A percentile compares a stretch with the other conserved stretches of the same genome.
Conservation (phyloP, 2,888 invertebrate genomes). For the Scaeva pyrastri region DNA sequence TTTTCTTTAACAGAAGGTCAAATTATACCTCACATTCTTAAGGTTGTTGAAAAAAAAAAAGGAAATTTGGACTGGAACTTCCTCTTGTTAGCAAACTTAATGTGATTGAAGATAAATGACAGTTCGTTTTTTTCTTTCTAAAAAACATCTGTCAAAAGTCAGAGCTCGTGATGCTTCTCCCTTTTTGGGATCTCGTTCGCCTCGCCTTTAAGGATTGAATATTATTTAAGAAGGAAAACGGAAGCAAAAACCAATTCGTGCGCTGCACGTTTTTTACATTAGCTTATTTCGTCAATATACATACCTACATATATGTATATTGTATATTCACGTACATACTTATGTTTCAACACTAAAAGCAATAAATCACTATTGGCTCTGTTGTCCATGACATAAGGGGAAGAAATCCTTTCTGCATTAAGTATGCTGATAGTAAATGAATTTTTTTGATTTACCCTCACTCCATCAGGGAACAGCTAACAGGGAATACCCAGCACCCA, state of each 20-base stretch:
- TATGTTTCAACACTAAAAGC: conserved; percentile 17
- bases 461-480: not conserved
- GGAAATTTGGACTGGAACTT: not conserved
- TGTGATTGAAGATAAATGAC: conserved; percentile 26
- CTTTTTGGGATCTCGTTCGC: not conserved
- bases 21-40: no score
- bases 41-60: not conserved
- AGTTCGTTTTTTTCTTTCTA: conserved; percentile 4
- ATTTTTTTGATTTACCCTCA: conserved; percentile 19
- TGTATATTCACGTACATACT: not conserved
- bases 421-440: conserved; percentile 34
- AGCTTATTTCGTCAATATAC: conserved; percentile 27
- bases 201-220: conserved; percentile 15
- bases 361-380: conserved; percentile 50
- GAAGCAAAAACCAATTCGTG: not conserved
- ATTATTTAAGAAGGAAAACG: conserved; percentile 1
- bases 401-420: conserved; percentile 26
- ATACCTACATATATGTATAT: no score
- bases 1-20: no score
- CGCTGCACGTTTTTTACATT: conserved; percentile 33
- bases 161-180: conserved; percentile 1
- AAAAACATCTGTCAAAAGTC: conserved; percentile 28
- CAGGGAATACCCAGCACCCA: not conserved
- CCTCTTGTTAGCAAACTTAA: not conserved
- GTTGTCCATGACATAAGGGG: conserved; percentile 27